Evolutionary conservation across 2,113 vertebrate species (phyloP).

Genomic region (western clawed frog (Xenopus tropicalis)): DNA sequence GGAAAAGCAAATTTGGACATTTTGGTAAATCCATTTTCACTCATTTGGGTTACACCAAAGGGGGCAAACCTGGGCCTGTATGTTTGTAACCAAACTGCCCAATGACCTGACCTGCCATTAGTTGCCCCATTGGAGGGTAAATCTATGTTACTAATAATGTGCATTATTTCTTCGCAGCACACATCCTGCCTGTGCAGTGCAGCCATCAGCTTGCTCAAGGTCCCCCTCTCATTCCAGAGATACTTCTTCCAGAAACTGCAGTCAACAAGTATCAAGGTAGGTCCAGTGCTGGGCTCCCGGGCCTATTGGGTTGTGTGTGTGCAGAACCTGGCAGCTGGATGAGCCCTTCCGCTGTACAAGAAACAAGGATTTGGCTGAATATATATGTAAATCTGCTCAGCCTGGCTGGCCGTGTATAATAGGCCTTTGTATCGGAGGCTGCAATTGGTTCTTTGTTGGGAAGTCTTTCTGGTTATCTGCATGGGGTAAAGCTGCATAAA

Average conservation of each 20-base stretch:
- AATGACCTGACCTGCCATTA: too few relatives aligned
- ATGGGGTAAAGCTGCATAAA: background rate
- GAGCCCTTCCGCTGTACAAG: background rate
- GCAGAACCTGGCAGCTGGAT: background rate
- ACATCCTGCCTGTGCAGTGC: conserved; percentile 90
- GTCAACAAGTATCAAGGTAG: conserved; percentile 96
- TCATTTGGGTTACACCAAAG: too few relatives aligned
- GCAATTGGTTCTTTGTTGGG: background rate
- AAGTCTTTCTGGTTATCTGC: conserved; percentile 12
- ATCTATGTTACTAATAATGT: too few relatives aligned
- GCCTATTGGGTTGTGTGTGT: background rate
- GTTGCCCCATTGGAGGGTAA: too few relatives aligned
- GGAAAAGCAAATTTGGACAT: too few relatives aligned
- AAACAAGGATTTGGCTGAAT: background rate
- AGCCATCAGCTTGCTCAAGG: conserved; percentile 89
- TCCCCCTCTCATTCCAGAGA: conserved; percentile 93
- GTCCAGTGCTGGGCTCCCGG: conserved; percentile 9
- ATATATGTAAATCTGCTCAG: background rate
- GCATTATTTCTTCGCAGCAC: conserved; percentile 67
- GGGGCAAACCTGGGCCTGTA: too few relatives aligned
- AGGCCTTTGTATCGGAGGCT: background rate
- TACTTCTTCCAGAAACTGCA: conserved; percentile 98
- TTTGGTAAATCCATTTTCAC: too few relatives aligned
- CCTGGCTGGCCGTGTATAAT: background rate
- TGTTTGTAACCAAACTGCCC: too few relatives aligned